phyloP scores from a whole-genome alignment of 2,113 vertebrate species.

The Pontoporia blainvillei region DNA sequence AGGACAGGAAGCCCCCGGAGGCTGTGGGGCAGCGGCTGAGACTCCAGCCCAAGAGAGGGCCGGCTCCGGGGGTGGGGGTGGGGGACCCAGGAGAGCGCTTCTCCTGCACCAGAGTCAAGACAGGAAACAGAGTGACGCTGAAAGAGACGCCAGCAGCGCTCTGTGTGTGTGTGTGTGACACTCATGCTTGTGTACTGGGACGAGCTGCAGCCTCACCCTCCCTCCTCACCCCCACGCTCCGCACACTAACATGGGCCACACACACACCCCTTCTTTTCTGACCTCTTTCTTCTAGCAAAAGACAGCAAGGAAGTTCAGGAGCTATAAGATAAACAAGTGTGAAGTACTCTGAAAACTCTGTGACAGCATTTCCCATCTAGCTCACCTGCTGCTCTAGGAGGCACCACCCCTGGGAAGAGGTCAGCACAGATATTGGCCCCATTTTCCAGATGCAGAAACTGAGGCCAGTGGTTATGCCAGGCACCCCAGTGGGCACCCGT shows the following conservation, averaged over 20 bases:
- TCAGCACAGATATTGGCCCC: background rate
- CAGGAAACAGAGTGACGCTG: background rate
- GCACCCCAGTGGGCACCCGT: fast-evolving
- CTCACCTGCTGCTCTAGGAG: background rate
- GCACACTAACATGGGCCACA: background rate
- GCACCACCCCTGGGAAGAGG: background rate
- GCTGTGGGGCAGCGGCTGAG: background rate
- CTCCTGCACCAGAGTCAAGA: background rate
- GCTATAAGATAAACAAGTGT: background rate
- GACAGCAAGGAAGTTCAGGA: background rate
- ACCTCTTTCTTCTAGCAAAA: background rate
- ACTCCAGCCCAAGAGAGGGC: background rate
- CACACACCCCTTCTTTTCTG: background rate
- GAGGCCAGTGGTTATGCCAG: fast-evolving
- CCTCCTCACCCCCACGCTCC: background rate
- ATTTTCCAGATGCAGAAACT: background rate
- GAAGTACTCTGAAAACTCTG: background rate
- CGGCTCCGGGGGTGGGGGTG: background rate
- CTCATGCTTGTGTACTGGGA: background rate
- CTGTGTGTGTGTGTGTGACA: background rate
- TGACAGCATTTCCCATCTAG: background rate
- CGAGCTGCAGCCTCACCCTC: fast-evolving
- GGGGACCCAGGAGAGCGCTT: background rate
- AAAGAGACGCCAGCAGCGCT: background rate
- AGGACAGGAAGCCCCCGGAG: background rate